These are phyloP conservation scores for Phylloscopus collybita DNA, from an alignment of 2,797 vertebrate species.

Conservation along the genomic window DNA sequence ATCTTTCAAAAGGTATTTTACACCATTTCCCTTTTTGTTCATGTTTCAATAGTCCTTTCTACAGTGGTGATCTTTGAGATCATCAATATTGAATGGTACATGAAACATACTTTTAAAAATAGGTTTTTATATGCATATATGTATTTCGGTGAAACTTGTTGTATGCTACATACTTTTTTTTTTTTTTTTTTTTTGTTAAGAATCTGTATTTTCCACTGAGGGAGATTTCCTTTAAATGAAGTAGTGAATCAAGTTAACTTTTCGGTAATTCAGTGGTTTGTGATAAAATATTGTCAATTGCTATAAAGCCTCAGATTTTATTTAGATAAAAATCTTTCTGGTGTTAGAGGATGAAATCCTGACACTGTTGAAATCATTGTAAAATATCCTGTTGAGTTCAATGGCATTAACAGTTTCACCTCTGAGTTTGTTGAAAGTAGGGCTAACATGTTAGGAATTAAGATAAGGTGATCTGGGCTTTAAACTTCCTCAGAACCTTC, in stretches of 20 bases:
- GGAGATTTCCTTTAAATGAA: neutral
- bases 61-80: neutral
- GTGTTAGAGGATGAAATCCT: conserved; percentile 10
- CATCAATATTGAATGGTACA: neutral
- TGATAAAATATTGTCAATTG: conserved; percentile 19
- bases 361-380: conserved; percentile 37
- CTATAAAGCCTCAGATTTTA: conserved; percentile 8
- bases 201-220: neutral
- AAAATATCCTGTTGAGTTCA: conserved; percentile 52
- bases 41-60: neutral
- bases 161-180: neutral
- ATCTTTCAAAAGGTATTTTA: conserved; percentile 34
- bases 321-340: conserved; percentile 40
- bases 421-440: conserved; percentile 44
- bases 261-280: neutral
- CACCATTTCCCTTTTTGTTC: neutral
- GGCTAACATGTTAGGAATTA: conserved; percentile 63
- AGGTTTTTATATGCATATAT: neutral
- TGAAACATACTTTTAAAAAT: neutral
- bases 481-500: conserved; percentile 34
- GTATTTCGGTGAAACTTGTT: conserved; percentile 34
- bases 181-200: conserved; percentile 26
- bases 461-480: conserved; percentile 33
- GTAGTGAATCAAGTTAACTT: neutral
- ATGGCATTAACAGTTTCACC: conserved; percentile 50